Evolutionary conservation across 2,797 vertebrate species (phyloP).

Genomic region (Anabas testudineus): DNA sequence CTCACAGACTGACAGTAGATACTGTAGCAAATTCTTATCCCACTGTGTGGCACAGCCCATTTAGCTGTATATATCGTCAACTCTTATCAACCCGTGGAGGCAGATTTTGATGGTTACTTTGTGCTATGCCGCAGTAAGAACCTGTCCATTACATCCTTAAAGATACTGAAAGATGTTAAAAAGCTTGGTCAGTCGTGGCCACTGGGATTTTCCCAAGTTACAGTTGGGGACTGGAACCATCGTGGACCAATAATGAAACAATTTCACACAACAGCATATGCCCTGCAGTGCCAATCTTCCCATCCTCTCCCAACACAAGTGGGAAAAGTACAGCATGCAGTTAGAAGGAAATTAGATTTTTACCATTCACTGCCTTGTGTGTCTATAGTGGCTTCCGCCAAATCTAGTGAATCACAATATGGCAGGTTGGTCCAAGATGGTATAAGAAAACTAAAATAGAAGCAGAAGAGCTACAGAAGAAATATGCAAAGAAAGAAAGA

Average conservation of each 20-base stretch:
- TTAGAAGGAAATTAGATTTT: conserved; percentile 56
- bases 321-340: conserved; percentile 29
- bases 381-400: background rate
- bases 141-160: conserved; percentile 19
- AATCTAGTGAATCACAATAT: background rate
- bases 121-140: conserved; percentile 10
- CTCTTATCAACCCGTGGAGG: background rate
- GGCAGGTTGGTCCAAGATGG: background rate
- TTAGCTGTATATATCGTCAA: conserved; percentile 3
- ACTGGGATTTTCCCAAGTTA: conserved; percentile 31
- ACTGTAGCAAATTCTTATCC: background rate
- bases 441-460: background rate
- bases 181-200: background rate
- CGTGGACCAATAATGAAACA: conserved; percentile 68
- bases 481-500: too few species aligned
- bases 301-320: conserved; percentile 34
- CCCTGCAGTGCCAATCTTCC: conserved; percentile 74
- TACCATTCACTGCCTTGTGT: conserved; percentile 25
- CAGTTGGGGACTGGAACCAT: conserved; percentile 49
- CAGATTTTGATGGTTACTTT: background rate
- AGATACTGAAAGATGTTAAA: conserved; percentile 23
- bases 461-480: background rate
- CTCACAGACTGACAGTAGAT: background rate
- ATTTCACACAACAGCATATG: conserved; percentile 79
- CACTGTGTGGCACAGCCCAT: conserved; percentile 1